Conservation (phyloP, 2,888 invertebrate genomes). For the Congeria kusceri region DNA sequence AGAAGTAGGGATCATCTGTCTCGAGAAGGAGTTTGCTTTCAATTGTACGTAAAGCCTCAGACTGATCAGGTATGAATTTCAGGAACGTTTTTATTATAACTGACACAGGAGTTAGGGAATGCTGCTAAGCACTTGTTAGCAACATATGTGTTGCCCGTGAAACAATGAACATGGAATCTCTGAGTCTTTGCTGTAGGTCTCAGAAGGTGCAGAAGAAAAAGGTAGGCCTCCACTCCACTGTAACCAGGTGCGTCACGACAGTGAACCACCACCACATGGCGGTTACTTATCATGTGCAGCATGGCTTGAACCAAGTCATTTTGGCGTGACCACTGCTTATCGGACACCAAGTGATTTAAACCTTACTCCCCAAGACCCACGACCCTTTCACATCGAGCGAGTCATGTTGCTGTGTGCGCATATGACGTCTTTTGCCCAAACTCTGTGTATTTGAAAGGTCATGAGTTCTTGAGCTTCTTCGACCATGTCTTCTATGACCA, state of each 20-base stretch:
- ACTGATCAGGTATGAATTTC: constrained; percentile 11
- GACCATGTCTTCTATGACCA: too few relatives aligned
- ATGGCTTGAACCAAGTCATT: constrained; percentile 5
- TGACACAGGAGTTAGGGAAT: constrained; percentile 24
- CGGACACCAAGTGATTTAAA: constrained; percentile 24
- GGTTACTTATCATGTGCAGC: constrained; percentile 9
- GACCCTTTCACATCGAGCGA: constrained; percentile 8
- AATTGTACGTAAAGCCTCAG: not conserved
- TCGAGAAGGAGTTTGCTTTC: constrained; percentile 13
- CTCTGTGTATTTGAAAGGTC: too few relatives aligned
- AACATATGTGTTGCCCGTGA: constrained; percentile 31
- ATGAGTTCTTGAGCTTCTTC: too few relatives aligned
- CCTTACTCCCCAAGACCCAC: constrained; percentile 29
- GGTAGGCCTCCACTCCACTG: constrained; percentile 36
- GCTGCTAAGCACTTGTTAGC: constrained; percentile 18
- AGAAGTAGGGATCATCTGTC: constrained; percentile 20
- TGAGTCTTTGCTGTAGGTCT: constrained; percentile 4
- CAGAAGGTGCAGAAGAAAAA: constrained; percentile 28
- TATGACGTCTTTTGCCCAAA: too few relatives aligned
- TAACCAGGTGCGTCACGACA: constrained; percentile 34
- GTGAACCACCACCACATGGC: constrained; percentile 39
- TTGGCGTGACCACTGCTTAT: not conserved
- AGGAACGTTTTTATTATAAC: constrained; percentile 18
- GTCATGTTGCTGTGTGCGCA: too few relatives aligned
- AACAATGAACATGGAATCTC: constrained; percentile 32